phyloP scores from a whole-genome alignment of 2,888 invertebrate genomes.

The Trichogramma dendrolimi region DNA sequence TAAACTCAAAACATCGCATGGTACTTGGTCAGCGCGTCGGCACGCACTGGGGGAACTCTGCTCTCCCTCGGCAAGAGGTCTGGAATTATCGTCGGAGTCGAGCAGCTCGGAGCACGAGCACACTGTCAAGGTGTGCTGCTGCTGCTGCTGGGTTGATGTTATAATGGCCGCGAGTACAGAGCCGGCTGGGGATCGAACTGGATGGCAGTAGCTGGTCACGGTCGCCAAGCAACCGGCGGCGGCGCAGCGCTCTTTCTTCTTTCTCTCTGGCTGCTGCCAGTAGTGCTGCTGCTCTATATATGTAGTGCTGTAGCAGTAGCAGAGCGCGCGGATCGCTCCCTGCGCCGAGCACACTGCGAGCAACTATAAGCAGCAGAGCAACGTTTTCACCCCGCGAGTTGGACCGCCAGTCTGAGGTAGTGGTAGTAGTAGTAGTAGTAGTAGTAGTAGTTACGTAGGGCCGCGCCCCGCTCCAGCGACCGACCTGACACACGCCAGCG shows the following conservation, averaged over 20 bases:
- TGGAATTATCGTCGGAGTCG: no score
- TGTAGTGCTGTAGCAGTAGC: no score
- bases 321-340: no score
- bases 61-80: constrained; percentile 29
- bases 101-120: constrained; percentile 14
- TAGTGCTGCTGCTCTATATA: constrained; percentile 16
- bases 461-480: constrained; percentile 1
- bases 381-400: no score
- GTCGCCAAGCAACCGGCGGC: constrained; percentile 50
- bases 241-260: constrained; percentile 11
- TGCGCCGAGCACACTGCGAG: no score
- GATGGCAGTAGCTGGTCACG: constrained; percentile 48
- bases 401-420: no score
- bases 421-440: no score
- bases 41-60: constrained; percentile 3
- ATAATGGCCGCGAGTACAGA: constrained; percentile 28
- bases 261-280: constrained; percentile 1
- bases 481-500: not conserved
- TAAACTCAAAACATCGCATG: no score
- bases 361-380: no score
- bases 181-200: constrained; percentile 50
- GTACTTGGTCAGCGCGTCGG: no score
- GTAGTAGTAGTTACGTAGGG: constrained; percentile 10
- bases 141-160: constrained; percentile 28
- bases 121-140: constrained; percentile 27